Base-by-base conservation (phyloP, 2,888 invertebrate species). In the Corbicula japonica region DNA sequence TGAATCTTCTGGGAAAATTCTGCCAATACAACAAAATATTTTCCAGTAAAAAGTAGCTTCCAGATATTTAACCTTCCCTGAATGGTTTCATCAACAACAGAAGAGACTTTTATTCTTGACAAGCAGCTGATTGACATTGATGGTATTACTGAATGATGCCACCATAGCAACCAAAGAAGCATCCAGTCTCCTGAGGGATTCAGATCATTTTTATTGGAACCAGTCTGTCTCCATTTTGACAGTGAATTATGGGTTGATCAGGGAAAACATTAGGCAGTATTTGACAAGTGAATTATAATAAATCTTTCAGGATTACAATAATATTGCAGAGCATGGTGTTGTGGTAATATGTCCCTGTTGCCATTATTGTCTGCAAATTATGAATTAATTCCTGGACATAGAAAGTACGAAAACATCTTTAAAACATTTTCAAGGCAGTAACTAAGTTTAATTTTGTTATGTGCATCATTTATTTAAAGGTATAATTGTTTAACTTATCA, bases 211-310 rank as follows among this genome's bases (percentile, higher is more conserved):
- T 88, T 83, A 78, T 73, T 80, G 89, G 88, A 84, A 87, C 87
- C 89, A 85, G 74, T 71, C 74, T 83, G 88, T 88, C 88, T 84
- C 79, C 73, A 41, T 44, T 56, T 62, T 88, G 87, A 88, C 88
- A 88, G 80, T 89, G 89, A 89, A 83, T 87, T 87, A 89, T 87
- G 87, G 84, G 82, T 85, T 85, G 86, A 87, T 87, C 82, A 83
- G 83, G 81, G 80, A 62, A 85, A 78, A 82, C 84, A 85, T 84
- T 85, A 85, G 83, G 78, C 84, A 85, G 79, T 83, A 80, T 88
- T 88, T 89, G 90, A 90, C 90, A 90, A 87, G 74, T 83, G 86
- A 87, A 90, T 90, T 87, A 88, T 86, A 87, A 88, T 88, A 89
- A 88, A 90, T 90, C 89, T 77, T 68, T 54, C 62, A 26, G 62